Evolutionary conservation across 2,113 vertebrate species (phyloP).

Genomic region (Sapayoa aenigma): DNA sequence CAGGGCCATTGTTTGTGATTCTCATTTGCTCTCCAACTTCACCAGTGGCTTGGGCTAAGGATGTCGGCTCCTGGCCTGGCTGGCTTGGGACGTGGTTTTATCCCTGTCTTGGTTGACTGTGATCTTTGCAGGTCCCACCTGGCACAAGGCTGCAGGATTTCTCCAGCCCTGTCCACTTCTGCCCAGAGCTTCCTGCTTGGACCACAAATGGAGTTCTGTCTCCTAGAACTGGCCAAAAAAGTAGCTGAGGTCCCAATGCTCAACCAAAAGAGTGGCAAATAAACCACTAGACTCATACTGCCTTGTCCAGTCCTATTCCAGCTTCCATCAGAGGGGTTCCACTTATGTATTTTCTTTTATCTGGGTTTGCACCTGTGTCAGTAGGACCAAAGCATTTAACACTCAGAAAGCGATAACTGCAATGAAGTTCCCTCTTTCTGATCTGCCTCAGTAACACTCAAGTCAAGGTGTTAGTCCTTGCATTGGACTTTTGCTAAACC

Average conservation of each 20-base stretch:
- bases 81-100: background rate
- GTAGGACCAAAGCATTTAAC: background rate
- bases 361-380: background rate
- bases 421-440: background rate
- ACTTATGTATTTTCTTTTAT: background rate
- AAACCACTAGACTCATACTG: background rate
- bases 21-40: background rate
- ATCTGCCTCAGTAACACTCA: background rate
- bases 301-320: background rate
- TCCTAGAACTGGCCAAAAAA: background rate
- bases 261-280: background rate
- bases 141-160: background rate
- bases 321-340: background rate
- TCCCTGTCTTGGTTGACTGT: background rate
- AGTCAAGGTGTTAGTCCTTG: conserved; percentile 4
- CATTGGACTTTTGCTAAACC: background rate
- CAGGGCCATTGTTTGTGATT: background rate
- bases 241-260: background rate
- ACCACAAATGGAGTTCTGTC: accelerated
- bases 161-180: background rate
- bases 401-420: accelerated
- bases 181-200: background rate
- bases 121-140: background rate
- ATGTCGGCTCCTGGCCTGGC: background rate
- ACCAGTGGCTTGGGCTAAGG: background rate